These are phyloP conservation scores for Anorthoa munda DNA, from an alignment of 2,888 invertebrate species.

Conservation along the genomic window DNA sequence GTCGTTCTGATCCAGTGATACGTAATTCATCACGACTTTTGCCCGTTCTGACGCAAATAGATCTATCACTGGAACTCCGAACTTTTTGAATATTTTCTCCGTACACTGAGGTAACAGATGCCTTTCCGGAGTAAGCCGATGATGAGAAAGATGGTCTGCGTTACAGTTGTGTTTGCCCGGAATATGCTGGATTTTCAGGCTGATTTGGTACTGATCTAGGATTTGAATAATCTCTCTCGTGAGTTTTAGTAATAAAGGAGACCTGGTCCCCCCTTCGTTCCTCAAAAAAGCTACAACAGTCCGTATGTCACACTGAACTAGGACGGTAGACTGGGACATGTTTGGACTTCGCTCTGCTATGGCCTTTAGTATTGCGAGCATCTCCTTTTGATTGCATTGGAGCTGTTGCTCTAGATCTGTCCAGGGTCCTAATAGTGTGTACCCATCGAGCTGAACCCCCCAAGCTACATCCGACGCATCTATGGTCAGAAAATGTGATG, in stretches of 20 bases:
- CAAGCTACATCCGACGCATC: constrained; percentile 7
- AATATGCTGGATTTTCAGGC: neutral
- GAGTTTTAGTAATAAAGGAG: neutral
- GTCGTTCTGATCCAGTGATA: neutral
- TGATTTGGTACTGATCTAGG: constrained; percentile 1
- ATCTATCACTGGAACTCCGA: too few relatives aligned
- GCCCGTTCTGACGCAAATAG: too few relatives aligned
- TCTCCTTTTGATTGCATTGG: constrained; percentile 17
- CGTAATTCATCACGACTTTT: too few relatives aligned
- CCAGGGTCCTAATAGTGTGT: neutral
- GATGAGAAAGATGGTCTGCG: constrained; percentile 11
- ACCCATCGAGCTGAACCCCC: neutral
- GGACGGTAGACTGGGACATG: neutral
- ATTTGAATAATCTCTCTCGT: constrained; percentile 5
- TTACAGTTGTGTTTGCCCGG: constrained; percentile 5
- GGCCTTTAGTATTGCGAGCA: neutral
- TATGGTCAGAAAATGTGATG: neutral
- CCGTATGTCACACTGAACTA: constrained; percentile 6
- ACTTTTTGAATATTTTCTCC: constrained; percentile 3
- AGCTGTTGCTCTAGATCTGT: constrained; percentile 2
- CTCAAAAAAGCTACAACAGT: constrained; percentile 4
- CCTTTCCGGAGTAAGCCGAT: constrained; percentile 4
- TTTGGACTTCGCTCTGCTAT: neutral
- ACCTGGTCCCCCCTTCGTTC: constrained; percentile 13
- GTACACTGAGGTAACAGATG: neutral